Evolutionary conservation across 1,140 invertebrate species (phyloP), one percentile per base, ranked within the genome.

Genomic region (Ditylenchus dipsaci): DNA sequence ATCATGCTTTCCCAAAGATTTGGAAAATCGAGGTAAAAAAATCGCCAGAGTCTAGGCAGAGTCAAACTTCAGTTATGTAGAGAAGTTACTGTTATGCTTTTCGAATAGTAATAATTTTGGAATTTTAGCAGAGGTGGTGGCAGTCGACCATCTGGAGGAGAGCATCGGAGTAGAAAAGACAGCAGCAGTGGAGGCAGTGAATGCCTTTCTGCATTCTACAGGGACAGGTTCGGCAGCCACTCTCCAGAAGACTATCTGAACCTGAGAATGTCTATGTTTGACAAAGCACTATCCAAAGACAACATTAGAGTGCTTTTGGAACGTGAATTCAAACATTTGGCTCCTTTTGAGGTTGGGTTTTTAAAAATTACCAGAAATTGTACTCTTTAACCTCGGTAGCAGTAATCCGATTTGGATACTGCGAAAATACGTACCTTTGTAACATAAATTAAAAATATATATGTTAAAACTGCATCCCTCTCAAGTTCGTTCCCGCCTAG

Each of bases 181-280:
- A 60, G 68, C 49, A 21, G 42, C 15, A 30, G 38, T 11, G 15
- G 43, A 21, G 27, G 53, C 8, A 64, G 68, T 56, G 56, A 61
- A 33, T 71, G 76, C 27, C 56, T 77, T 27, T 77, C 76, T 8
- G 27, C 30, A 42, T 77, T 76, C 62, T 78, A 78, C 27, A 72
- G 76, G 15, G 66, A 79, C 43, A 69, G 77, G 0, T 78, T 78
- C 58, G 76, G 76, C 21, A 65, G 47, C 15, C 76, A 79, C 27
- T 79, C 77, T 0, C 76, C 76, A 1, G 76, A 78, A 17, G 71
- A 79, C 33, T 78, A 78, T 30, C 19, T 77, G 9, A 78, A 79
- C 66, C 57, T 78, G 60, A 69, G 76, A 13, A 53, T 78, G 19
- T 73, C 75, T 26, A 63, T 76, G 21, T 67, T 78, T 63, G 63